Conservation (phyloP, 1,140 invertebrate genomes). For the Phymorhynchus buccinoides region DNA sequence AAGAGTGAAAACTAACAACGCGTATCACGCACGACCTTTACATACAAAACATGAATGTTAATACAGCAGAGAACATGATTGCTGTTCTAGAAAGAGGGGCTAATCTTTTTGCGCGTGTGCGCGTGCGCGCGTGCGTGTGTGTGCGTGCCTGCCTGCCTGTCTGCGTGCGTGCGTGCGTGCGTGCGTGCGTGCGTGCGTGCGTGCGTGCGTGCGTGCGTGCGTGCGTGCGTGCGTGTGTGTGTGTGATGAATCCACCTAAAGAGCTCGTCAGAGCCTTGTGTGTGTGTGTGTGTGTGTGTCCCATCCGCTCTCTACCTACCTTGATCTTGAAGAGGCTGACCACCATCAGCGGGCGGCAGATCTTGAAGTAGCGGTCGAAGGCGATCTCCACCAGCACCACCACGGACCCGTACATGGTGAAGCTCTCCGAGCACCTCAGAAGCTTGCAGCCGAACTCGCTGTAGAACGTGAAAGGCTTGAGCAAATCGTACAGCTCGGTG, state of each 20-base stretch:
- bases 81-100: no score
- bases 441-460: constrained; percentile 56
- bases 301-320: no score
- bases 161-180: no score
- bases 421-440: constrained; percentile 52
- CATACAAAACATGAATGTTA: no score
- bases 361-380: constrained; percentile 64
- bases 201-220: neutral
- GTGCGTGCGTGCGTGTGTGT: neutral
- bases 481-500: constrained; percentile 58
- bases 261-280: no score
- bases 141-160: no score
- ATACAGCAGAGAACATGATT: no score
- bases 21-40: neutral
- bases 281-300: no score
- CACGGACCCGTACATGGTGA: constrained; percentile 58
- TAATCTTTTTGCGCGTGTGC: no score
- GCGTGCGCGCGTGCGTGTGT: no score
- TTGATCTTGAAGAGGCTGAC: constrained; percentile 58
- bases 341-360: constrained; percentile 58
- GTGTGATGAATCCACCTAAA: no score
- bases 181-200: constrained; percentile 1
- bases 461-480: constrained; percentile 61
- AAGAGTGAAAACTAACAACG: neutral
- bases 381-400: constrained; percentile 60